A percentile compares a stretch with the other conserved stretches of the same genome.
Conservation (phyloP, 2,113 vertebrate genomes). For the Chionodraco myersi region DNA sequence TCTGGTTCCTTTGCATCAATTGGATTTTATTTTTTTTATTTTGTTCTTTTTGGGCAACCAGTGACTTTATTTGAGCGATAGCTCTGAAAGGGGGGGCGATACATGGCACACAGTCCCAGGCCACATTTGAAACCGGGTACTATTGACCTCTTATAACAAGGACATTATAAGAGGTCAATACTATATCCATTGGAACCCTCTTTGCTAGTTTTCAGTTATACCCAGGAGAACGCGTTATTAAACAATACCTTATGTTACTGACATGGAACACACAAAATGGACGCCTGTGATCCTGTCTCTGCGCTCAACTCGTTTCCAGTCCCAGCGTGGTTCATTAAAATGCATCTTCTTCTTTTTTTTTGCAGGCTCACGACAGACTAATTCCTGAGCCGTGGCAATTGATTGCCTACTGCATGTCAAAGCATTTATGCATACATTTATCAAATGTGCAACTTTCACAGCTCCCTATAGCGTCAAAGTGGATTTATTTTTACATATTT, state of each 20-base stretch:
- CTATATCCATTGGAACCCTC: background rate
- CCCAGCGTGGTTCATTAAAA: background rate
- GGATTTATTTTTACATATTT: background rate
- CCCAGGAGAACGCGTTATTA: background rate
- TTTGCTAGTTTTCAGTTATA: background rate
- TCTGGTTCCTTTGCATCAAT: background rate
- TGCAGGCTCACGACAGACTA: background rate
- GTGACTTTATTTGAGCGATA: too few species aligned
- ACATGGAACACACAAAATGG: background rate
- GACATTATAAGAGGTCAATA: background rate
- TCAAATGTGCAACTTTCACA: background rate
- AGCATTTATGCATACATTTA: background rate
- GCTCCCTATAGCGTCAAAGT: background rate
- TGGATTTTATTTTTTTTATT: too few species aligned
- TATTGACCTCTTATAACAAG: too few species aligned
- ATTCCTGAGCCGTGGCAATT: background rate
- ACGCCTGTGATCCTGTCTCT: background rate
- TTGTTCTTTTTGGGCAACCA: too few species aligned
- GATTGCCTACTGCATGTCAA: background rate
- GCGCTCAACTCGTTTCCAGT: background rate
- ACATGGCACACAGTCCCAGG: too few species aligned
- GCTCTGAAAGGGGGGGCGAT: too few species aligned
- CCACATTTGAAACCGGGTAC: too few species aligned
- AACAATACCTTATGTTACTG: background rate
- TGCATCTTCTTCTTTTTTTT: background rate